Evolutionary conservation across 2,888 invertebrate genomes (phyloP), one percentile per base, ranked within the genome.

Genomic region (Melinaea menophilus): DNA sequence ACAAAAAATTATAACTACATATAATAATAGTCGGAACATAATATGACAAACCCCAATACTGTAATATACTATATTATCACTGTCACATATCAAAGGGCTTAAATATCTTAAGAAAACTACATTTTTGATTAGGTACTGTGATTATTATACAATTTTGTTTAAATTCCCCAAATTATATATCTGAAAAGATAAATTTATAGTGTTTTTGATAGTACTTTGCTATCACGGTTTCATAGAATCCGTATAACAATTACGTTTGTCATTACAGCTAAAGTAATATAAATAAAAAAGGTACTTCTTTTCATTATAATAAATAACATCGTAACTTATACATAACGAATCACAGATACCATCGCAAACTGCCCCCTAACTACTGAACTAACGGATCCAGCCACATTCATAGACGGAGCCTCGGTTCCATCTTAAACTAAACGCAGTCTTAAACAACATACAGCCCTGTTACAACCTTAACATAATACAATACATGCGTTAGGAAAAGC

Each of bases 301-400:
- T 67, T 75, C 70, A 73, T 74, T 76, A 74, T 79, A 82, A 81
- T 84, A 84, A 85, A 84, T 80, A 78, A 83, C 78, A 79, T 77
- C 76, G 75, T 73, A 70, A 77, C 85, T 85, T 86, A 88, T 75
- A 79, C 77, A 78, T 81, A 86, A 84, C 84, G 78, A 89, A 90
- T 90, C 90, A 90, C 90, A 90, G 89, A 88, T 88, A 86, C 78
- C 83, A 78, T 83, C 77, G 71, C 80, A 76, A 86, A 84, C 84
- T 83, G 81, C 79, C 82, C 76, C 73, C 69, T 65, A 56, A 55
- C 64, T 60, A 69, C 60, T 62, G 65, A 54, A 55, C 58, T 31
- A 13, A 57, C 48, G 51, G 46, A 35, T 55, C 60, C 46, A 22
- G 45, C 22, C 54, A 62, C 51, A 58, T 22, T 60, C 51, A 46